Base-by-base conservation (phyloP, 2,888 invertebrate species). In the Pseudanteris insignis region DNA sequence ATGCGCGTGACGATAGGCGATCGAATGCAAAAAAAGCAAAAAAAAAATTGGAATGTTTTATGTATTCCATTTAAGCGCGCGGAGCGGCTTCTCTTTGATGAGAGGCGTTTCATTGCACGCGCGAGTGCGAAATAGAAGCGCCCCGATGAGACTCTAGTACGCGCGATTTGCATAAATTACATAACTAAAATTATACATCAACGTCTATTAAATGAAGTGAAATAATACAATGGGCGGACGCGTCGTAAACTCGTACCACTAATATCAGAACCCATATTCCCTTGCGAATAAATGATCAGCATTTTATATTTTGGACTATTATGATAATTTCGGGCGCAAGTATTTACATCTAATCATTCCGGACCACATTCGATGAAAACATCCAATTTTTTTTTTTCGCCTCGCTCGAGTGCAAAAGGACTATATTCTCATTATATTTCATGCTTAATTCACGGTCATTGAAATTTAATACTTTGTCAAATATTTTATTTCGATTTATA, bases 111-210 rank as follows among this genome's bases (percentile, higher is more conserved):
- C 43, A 48, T 40, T 51, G 44, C 48, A 44, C 53, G 46, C 44
- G 46, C 46, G 38, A 30, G 21, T 30, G 33, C 50, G 21, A 36
- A 40, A 53, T 53, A 47, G 44, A n/a, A 25, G 38, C 14, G 32
- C 43, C 13, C 28, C 33, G 33, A 55, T 15, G 40, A 29, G 33
- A 25, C 30, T 53, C 24, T 54, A 26, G 24, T 41, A 18, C 29
- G 29, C 40, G 47, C 51, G 50, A 59, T 59, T 60, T 60, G 43
- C 60, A 54, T 60, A 60, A 60, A 60, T 60, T 60, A 54, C 44
- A 44, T 48, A 60, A 60, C 48, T 47, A 41, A 60, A 54, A 54
- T 60, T 54, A 37, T 40, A 33, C 54, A 34, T 48, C 60, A 37
- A 21, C 28, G 32, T 37, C 34, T 41, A 55, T 29, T 33, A 55